Evolutionary conservation across 92 coral and sea anemone genomes (phyloP).

Genomic region (Epizoanthus illoricatus): DNA sequence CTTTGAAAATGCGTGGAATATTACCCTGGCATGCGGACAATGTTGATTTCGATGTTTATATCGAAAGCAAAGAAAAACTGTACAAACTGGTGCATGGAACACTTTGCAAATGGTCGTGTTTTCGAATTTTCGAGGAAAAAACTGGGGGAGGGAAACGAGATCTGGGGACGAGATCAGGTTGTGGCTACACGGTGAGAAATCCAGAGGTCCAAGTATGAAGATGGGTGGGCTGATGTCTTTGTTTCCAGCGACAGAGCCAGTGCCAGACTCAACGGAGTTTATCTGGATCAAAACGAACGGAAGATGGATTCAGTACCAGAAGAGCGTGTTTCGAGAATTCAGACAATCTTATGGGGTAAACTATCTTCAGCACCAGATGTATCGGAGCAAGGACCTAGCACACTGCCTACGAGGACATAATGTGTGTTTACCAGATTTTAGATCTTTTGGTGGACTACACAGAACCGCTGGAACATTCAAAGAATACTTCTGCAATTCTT

Average conservation of each 20-base stretch:
- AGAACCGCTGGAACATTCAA: neutral
- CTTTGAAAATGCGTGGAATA: conserved; percentile 58
- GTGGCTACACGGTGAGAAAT: neutral
- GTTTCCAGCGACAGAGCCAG: neutral
- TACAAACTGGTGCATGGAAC: conserved; percentile 10
- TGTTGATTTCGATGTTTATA: conserved; percentile 39
- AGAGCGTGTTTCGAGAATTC: neutral
- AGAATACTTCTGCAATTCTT: no score
- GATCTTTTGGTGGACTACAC: neutral
- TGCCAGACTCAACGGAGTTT: neutral
- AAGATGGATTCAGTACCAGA: conserved; percentile 1
- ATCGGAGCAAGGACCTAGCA: neutral
- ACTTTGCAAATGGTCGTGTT: conserved; percentile 2
- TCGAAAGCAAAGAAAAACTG: conserved; percentile 7
- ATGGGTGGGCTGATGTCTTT: conserved; percentile 43
- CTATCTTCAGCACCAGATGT: conserved; percentile 18
- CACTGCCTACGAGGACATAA: neutral
- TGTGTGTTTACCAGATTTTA: conserved; percentile 1
- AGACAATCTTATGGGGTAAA: neutral
- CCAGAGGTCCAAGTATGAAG: neutral
- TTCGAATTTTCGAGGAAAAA: no score
- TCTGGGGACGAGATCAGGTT: no score
- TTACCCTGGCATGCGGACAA: conserved; percentile 76
- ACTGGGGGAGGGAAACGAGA: no score
- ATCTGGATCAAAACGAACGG: conserved; percentile 11